phyloP scores from a whole-genome alignment of 2,113 vertebrate species.

The Lophius piscatorius region DNA sequence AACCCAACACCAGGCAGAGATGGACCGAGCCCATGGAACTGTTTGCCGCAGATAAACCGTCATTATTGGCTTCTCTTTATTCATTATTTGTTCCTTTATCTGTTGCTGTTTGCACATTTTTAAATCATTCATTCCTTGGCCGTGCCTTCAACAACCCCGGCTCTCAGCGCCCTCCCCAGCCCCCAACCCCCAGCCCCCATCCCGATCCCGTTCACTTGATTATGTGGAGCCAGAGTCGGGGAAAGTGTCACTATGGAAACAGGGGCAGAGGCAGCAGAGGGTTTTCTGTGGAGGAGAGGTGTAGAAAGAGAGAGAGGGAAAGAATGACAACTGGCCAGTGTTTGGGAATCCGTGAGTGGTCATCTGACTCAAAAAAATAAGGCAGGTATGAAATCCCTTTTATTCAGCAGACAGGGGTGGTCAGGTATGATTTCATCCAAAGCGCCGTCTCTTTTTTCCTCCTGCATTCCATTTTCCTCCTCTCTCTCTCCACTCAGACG shows the following conservation, averaged over 20 bases:
- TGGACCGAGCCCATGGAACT: constrained; percentile 18
- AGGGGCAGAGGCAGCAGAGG: constrained; percentile 72
- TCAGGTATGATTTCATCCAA: neutral
- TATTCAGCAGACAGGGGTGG: neutral
- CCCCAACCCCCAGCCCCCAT: constrained; percentile 49
- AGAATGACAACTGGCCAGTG: constrained; percentile 38
- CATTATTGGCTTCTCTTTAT: constrained; percentile 51
- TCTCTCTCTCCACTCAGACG: neutral
- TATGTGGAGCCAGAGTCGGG: constrained; percentile 70
- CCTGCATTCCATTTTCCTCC: constrained; percentile 3
- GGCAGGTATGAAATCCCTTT: neutral
- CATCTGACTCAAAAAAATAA: constrained; percentile 11
- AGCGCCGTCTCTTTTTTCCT: neutral
- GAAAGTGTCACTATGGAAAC: constrained; percentile 82
- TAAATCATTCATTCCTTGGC: constrained; percentile 36
- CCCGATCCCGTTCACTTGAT: constrained; percentile 65
- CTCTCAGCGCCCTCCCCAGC: neutral
- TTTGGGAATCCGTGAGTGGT: constrained; percentile 54
- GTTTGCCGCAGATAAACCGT: constrained; percentile 49
- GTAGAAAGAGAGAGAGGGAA: constrained; percentile 12
- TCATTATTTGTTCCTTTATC: constrained; percentile 56
- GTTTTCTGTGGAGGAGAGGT: constrained; percentile 44
- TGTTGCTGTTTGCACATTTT: constrained; percentile 17
- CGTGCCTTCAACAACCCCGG: constrained; percentile 36
- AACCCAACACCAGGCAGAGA: constrained; percentile 27